These are phyloP conservation scores for Synodontis membranacea DNA, from an alignment of 2,113 vertebrate species.

Conservation along the genomic window DNA sequence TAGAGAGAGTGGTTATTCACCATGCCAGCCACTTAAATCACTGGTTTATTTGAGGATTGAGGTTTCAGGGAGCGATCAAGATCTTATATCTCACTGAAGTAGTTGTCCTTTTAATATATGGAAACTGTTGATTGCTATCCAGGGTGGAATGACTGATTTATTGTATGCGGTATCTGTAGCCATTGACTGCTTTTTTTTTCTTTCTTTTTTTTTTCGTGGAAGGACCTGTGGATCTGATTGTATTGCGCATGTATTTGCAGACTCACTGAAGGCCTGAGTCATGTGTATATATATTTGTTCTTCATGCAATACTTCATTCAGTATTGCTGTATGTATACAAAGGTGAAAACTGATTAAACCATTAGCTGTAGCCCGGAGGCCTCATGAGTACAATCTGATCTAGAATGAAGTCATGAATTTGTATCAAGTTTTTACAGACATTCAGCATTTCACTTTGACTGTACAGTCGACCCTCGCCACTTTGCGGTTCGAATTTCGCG, in stretches of 20 bases:
- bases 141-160: constrained; percentile 17
- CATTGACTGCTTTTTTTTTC: background rate
- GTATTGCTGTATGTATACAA: background rate
- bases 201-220: background rate
- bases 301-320: background rate
- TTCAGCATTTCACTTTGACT: no score
- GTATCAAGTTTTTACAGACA: constrained; percentile 44
- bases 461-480: no score
- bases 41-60: constrained; percentile 69
- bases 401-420: constrained; percentile 60
- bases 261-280: background rate
- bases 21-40: constrained; percentile 57
- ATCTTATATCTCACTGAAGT: constrained; percentile 25
- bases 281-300: background rate
- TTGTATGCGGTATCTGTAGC: background rate
- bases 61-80: constrained; percentile 56
- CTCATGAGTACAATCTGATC: constrained; percentile 64
- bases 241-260: background rate
- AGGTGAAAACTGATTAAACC: background rate
- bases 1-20: constrained; percentile 67
- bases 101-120: constrained; percentile 41
- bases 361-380: background rate
- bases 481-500: no score
- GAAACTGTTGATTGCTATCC: constrained; percentile 27
- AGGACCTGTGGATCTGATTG: constrained; percentile 12